Evolutionary conservation across 2,888 invertebrate species (phyloP), one percentile per base, ranked within the genome.

Genomic region (Cephonodes hylas): DNA sequence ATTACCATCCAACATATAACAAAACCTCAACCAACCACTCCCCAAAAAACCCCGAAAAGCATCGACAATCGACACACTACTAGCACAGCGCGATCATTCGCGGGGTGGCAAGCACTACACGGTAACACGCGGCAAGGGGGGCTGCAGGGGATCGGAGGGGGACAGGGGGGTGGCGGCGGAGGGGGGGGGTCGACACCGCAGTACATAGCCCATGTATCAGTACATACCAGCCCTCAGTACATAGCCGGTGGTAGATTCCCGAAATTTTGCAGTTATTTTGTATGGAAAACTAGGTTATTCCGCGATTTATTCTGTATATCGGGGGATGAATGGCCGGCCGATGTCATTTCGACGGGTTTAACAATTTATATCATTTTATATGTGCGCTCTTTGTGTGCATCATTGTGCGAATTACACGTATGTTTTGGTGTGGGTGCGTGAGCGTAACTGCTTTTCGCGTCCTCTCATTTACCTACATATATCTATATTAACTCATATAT

Each of bases 211-310:
- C 83, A 89, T 88, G 87, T 88, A 88, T 87, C 89, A 88, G 84
- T 83, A 88, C 81, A 88, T 88, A 73, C 53, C 48, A 53, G 76
- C 76, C 79, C 80, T 79, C 82, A 83, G 83, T 80, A 88, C 76
- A 87, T 88, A 88, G 74, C 73, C 79, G 82, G 71, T 83, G 81
- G 79, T 80, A 79, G 80, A 83, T 82, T 81, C 87, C 91, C 91
- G 90, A 92, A 90, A 91, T 86, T 91, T 91, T 89, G 90, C 89
- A 89, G 90, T 87, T 91, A 91, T 91, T 91, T 88, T 88, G 89
- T 88, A 87, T 86, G 84, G 88, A 85, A 91, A 91, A 91, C 91
- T 92, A 91, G 91, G 91, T 91, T 92, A 91, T 89, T 82, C 85
- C 73, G 73, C 85, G 85, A 89, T 89, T 89, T 60, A 60, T 60